Base-by-base conservation (phyloP, 2,113 vertebrate genomes). In the Natator depressus region DNA sequence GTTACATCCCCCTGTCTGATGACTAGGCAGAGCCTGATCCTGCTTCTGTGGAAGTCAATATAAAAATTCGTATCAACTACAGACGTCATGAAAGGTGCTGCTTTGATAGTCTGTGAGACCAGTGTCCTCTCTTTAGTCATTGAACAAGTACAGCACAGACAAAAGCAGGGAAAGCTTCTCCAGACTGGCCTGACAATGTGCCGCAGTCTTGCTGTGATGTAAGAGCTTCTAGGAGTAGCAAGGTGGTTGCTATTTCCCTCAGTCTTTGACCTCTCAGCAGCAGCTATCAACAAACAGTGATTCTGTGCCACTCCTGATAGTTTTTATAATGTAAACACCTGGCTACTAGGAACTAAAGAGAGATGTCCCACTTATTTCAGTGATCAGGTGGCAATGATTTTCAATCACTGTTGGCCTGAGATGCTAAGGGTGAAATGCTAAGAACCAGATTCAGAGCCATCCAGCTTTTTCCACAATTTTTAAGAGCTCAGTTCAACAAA, bases 321-420 rank as follows among this genome's bases (percentile, higher is more conserved):
- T 16, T 84, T 88, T 89, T 78, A 91, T 78, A 84, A 96, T 90
- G 94, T 65, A 94, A 93, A 80, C 72, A 96, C 47, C 55, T 93
- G 69, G 42, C 55, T 80, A 87, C 69, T 59, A 12, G 54, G 79
- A 96, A 93, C 42, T 54, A 90, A 82, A 96, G 88, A 65, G 12
- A 5, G 16, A 69, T n/a, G 35, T 79, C 82, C 59, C 76, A 79
- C 79, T 93, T 8, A 75, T 94, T 97, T 96, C 87, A 54, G 89
- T 88, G 31, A 94, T 80, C 89, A 94, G 94, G 90, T 95, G 94
- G 57, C 69, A 96, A 80, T 24, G 88, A 89, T 86, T 94, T 94
- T 94, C 84, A 88, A 17, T 46, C 72, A 80, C 80, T 90, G 80
- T 2, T 86, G 83, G 50, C 47, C 57, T 88, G 50, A 10, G 92